A percentile compares a stretch with the other conserved stretches of the same genome.
Conservation (phyloP, 2,888 invertebrate species). For the Trachelus tabidus region DNA sequence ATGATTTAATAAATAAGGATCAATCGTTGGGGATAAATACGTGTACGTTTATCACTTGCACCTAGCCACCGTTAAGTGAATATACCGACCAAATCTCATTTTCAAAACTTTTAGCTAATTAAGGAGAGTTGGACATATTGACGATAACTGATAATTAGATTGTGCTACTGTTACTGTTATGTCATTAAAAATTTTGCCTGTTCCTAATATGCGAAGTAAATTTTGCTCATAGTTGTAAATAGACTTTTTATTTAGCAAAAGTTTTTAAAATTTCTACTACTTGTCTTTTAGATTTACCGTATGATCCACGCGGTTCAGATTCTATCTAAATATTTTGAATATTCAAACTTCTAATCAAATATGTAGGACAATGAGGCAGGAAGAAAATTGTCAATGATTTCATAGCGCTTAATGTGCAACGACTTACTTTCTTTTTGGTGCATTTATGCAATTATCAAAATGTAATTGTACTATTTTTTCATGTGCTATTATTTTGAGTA, state of each 20-base stretch:
- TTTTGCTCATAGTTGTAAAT: too few relatives aligned
- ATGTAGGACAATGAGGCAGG: not conserved
- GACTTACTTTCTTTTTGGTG: not conserved
- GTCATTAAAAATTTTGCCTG: not conserved
- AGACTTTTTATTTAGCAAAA: too few relatives aligned
- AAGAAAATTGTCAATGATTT: not conserved
- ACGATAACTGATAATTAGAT: not conserved
- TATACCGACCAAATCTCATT: not conserved
- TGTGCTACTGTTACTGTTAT: not conserved
- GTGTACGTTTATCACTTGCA: not conserved
- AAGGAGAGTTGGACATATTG: not conserved
- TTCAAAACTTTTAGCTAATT: not conserved
- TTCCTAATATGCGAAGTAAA: not conserved
- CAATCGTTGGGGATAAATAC: not conserved
- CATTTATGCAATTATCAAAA: not conserved
- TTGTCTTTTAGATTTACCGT: too few relatives aligned
- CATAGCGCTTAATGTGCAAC: not conserved
- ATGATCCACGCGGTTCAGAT: not conserved
- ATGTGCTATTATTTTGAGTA: not conserved
- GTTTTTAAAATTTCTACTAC: too few relatives aligned
- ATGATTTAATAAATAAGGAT: not conserved
- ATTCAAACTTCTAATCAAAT: not conserved
- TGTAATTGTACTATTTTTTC: not conserved
- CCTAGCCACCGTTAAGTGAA: not conserved
- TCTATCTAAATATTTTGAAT: not conserved